Evolutionary conservation across 2,797 vertebrate species (phyloP).

Genomic region (Thamnophis elegans): DNA sequence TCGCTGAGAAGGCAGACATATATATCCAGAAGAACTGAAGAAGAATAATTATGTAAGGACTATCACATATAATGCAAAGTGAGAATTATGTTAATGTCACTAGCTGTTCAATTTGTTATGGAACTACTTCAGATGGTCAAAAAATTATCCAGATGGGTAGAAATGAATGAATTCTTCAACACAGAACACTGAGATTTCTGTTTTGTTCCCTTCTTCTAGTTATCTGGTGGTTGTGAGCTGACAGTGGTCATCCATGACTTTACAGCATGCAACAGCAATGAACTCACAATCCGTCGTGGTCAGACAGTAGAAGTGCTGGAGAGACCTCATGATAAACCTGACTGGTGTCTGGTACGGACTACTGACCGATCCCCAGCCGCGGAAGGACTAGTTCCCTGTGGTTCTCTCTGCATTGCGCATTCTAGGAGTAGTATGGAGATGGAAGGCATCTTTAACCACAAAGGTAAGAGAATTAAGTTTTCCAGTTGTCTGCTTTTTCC

Average conservation of each 20-base stretch:
- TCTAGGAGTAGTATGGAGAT: constrained; percentile 98
- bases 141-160: not conserved
- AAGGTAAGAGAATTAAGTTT: constrained; percentile 78
- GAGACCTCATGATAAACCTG: constrained; percentile 92
- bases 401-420: constrained; percentile 95
- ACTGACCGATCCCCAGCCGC: constrained; percentile 92
- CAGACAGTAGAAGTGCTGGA: constrained; percentile 98
- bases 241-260: constrained; percentile 98
- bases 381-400: constrained; percentile 93
- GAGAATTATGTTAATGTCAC: not conserved
- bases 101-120: constrained; percentile 6
- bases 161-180: constrained; percentile 26
- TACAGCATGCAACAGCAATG: constrained; percentile 92
- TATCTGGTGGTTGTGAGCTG: constrained; percentile 96
- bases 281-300: constrained; percentile 91
- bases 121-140: constrained; percentile 12
- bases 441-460: constrained; percentile 99
- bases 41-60: not conserved
- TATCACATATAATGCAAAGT: not conserved
- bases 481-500: fast-evolving
- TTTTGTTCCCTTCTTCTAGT: constrained; percentile 68
- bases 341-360: constrained; percentile 97
- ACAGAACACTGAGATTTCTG: constrained; percentile 14
- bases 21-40: not conserved
- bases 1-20: not conserved